phyloP scores from a whole-genome alignment of 2,888 invertebrate genomes.

The Apantesis nais region DNA sequence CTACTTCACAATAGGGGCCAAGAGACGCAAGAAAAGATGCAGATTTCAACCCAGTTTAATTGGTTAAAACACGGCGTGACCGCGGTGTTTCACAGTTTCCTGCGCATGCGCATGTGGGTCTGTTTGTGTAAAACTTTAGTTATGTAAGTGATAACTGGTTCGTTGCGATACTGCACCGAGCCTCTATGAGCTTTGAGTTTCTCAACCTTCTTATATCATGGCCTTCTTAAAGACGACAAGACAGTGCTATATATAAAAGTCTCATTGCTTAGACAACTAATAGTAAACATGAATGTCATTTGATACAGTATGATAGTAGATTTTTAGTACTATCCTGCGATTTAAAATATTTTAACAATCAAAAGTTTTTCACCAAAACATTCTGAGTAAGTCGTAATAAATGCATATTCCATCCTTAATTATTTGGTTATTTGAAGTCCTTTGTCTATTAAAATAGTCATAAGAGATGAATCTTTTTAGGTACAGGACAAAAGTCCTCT shows the following conservation, averaged over 20 bases:
- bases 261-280: neutral
- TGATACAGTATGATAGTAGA: neutral
- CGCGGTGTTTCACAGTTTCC: slow-evolving; percentile 75
- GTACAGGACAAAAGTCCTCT: too few species aligned
- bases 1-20: slow-evolving; percentile 31
- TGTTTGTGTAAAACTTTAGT: slow-evolving; percentile 64
- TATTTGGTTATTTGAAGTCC: neutral
- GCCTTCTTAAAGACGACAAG: neutral
- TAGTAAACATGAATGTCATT: too few species aligned
- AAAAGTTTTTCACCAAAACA: neutral
- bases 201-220: slow-evolving; percentile 6
- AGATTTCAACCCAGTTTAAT: slow-evolving; percentile 73
- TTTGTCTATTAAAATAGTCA: too few species aligned
- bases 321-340: neutral
- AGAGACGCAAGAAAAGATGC: slow-evolving; percentile 50
- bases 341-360: neutral
- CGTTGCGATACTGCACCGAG: slow-evolving; percentile 39
- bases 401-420: neutral
- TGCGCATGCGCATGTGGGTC: slow-evolving; percentile 70
- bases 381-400: neutral
- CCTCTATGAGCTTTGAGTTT: slow-evolving; percentile 10
- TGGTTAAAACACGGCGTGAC: slow-evolving; percentile 72
- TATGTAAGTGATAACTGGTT: slow-evolving; percentile 71
- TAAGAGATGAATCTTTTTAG: too few species aligned
- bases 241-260: neutral